phyloP scores from a whole-genome alignment of 2,797 vertebrate genomes.

The Denticeps clupeoides region DNA sequence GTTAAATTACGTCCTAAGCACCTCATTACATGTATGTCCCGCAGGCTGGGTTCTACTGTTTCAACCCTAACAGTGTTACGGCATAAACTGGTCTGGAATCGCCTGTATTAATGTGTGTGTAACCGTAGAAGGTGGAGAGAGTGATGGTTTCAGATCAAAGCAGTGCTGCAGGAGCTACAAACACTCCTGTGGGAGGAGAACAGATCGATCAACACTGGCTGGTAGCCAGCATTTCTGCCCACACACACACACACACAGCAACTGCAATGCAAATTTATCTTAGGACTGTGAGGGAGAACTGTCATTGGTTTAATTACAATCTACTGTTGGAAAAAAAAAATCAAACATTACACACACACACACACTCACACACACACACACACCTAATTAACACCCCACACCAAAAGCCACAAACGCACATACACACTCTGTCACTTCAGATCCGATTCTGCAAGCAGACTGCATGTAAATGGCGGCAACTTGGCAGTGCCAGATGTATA shows the following conservation, averaged over 20 bases:
- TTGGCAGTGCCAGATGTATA: too few species aligned
- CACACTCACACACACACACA: not conserved
- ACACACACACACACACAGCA: not conserved
- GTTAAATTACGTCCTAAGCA: too few species aligned
- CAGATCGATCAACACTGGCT: conserved; percentile 47
- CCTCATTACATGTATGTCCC: too few species aligned
- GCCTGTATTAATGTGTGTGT: conserved; percentile 29
- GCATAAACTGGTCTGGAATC: conserved; percentile 3
- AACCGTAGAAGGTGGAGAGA: conserved; percentile 41
- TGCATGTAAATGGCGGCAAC: too few species aligned
- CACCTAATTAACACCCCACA: not conserved
- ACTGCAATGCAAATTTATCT: not conserved
- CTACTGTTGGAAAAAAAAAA: not conserved
- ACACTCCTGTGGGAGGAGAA: conserved; percentile 46
- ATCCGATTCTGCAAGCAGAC: too few species aligned
- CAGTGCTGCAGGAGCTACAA: conserved; percentile 52
- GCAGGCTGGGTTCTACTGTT: too few species aligned
- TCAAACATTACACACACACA: not conserved
- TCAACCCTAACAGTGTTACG: too few species aligned
- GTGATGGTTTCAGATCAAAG: conserved; percentile 51
- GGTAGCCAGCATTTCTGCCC: not conserved
- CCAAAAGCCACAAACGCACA: too few species aligned
- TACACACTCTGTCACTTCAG: too few species aligned
- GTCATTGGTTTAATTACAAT: not conserved
- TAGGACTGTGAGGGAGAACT: not conserved